A percentile compares a stretch with the other conserved stretches of the same genome.
Conservation (phyloP, 1,140 invertebrate genomes). For the Thaumatotibia leucotreta region DNA sequence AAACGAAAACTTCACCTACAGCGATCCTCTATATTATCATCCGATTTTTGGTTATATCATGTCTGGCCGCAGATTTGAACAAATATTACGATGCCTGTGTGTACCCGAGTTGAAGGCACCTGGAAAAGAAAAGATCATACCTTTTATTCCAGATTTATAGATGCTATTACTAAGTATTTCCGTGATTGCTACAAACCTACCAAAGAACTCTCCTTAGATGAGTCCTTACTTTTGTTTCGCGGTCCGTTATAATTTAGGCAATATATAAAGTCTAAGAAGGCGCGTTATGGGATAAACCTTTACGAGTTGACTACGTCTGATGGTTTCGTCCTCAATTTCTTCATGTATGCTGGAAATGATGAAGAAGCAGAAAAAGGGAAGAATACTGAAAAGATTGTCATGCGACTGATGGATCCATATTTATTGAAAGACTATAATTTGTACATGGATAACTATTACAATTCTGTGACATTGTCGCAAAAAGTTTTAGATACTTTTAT, state of each 20-base stretch:
- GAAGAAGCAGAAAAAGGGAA: no score
- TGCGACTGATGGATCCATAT: no score
- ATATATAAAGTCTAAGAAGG: constrained; percentile 1
- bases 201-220: constrained; percentile 3
- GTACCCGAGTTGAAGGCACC: background rate
- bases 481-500: background rate
- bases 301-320: background rate
- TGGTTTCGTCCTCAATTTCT: background rate
- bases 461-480: background rate
- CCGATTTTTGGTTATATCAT: background rate
- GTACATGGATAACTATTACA: no score
- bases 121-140: background rate
- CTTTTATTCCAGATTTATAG: no score
- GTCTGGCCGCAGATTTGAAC: background rate
- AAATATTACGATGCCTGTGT: no score
- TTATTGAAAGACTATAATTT: background rate
- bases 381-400: no score
- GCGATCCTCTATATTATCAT: background rate
- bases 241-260: background rate
- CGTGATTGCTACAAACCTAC: background rate
- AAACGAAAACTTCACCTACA: background rate
- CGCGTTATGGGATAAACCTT: background rate
- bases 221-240: background rate
- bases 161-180: background rate
- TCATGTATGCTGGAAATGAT: background rate